Percentiles rank a stretch among this genome's conserved stretches.
These are phyloP conservation scores for Phalacrocorax carbo DNA, from an alignment of 2,113 vertebrate genomes.

Conservation along the genomic window DNA sequence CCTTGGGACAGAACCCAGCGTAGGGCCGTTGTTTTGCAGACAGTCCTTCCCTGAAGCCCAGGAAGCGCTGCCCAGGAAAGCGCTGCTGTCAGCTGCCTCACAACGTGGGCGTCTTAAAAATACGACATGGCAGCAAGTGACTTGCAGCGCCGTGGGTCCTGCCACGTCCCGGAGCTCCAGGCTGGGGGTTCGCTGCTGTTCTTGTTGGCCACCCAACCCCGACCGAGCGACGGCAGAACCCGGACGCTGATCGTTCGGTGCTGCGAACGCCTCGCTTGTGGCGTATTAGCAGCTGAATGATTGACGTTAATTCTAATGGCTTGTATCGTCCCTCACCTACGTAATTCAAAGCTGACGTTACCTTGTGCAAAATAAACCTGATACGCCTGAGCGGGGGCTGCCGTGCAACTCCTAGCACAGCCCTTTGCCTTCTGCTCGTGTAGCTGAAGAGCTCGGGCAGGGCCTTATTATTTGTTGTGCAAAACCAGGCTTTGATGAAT, in stretches of 20 bases:
- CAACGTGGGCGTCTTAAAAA: not conserved
- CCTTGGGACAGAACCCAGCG: not conserved
- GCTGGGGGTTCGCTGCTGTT: not conserved
- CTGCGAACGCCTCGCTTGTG: rapidly evolving
- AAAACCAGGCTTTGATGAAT: not conserved
- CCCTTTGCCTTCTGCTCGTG: not conserved
- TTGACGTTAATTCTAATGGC: not conserved
- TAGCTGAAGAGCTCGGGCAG: not conserved
- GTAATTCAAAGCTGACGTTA: not conserved
- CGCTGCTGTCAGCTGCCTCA: not conserved
- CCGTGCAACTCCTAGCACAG: rapidly evolving
- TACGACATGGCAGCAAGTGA: rapidly evolving
- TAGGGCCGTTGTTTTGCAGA: not conserved
- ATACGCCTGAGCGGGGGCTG: not conserved
- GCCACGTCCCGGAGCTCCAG: not conserved
- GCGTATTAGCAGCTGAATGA: not conserved
- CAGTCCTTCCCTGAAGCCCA: not conserved
- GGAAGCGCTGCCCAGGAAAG: not conserved
- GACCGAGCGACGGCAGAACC: not conserved
- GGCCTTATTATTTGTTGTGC: not conserved
- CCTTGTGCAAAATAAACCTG: not conserved
- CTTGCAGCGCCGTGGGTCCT: not conserved
- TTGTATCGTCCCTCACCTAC: not conserved
- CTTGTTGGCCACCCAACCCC: not conserved
- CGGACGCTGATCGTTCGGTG: not conserved